Percentiles rank a stretch among this genome's conserved stretches.
Conservation (phyloP, 2,797 vertebrate species). For the Okamejei kenojei region DNA sequence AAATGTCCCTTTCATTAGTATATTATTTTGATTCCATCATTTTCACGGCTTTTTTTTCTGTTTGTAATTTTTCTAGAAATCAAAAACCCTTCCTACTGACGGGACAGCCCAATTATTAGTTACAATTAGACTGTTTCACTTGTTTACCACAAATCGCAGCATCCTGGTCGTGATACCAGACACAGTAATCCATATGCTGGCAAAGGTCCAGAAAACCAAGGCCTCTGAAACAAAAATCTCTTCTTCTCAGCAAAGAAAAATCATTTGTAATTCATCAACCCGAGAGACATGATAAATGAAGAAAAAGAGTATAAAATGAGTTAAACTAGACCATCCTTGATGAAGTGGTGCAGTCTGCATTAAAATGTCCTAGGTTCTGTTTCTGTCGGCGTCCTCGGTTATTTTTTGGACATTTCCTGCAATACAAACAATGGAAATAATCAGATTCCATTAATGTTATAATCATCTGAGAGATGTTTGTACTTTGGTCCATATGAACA, state of each 20-base stretch:
- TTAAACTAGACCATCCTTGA: constrained; percentile 84
- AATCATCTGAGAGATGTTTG: not conserved
- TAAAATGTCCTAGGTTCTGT: constrained; percentile 91
- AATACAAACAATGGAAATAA: constrained; percentile 39
- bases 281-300: constrained; percentile 38
- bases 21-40: not conserved
- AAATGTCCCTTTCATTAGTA: constrained; percentile 28
- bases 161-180: constrained; percentile 22
- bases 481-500: not conserved
- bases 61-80: constrained; percentile 35
- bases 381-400: constrained; percentile 88
- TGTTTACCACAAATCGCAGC: not conserved
- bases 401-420: constrained; percentile 92
- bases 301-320: constrained; percentile 71
- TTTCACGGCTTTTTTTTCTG: constrained; percentile 8
- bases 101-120: constrained; percentile 1
- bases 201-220: constrained; percentile 68
- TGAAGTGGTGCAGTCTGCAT: constrained; percentile 73
- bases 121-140: constrained; percentile 32
- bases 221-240: constrained; percentile 91
- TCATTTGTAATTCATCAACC: constrained; percentile 30
- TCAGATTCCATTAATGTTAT: not conserved
- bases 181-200: constrained; percentile 29
- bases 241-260: constrained; percentile 45
- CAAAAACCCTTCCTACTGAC: not conserved